phyloP scores from a whole-genome alignment of 2,888 invertebrate genomes.

The Phasia obesa region DNA sequence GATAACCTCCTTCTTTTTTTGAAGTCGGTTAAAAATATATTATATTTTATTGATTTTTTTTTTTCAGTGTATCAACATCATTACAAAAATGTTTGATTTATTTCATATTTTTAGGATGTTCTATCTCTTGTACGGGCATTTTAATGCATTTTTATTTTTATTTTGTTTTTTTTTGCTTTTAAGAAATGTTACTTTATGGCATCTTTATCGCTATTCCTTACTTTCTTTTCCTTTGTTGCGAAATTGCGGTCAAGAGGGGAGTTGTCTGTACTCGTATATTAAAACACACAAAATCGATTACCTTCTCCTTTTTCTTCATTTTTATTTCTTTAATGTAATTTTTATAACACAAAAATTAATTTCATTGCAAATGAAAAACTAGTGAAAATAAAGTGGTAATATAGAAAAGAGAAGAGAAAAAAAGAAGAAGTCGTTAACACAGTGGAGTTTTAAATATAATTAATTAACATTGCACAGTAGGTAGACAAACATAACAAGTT shows the following conservation, averaged over 20 bases:
- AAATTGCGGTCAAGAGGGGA: constrained; percentile 46
- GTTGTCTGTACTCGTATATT: constrained; percentile 32
- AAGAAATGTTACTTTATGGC: constrained; percentile 31
- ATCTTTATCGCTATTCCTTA: constrained; percentile 40
- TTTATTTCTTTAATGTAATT: constrained; percentile 18
- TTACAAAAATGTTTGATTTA: too few species aligned
- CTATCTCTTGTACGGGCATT: constrained; percentile 40
- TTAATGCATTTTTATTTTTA: constrained; percentile 5
- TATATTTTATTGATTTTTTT: too few species aligned
- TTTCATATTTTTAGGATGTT: neutral
- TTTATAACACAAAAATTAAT: constrained; percentile 56
- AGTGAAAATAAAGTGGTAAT: constrained; percentile 2
- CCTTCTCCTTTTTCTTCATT: constrained; percentile 25
- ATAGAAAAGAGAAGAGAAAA: neutral
- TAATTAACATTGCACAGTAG: too few species aligned
- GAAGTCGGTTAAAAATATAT: too few species aligned
- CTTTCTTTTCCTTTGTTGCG: constrained; percentile 21
- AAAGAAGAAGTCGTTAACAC: too few species aligned
- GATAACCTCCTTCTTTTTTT: too few species aligned
- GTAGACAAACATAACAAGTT: too few species aligned
- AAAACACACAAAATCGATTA: constrained; percentile 48
- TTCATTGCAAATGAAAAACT: constrained; percentile 43
- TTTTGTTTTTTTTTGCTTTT: neutral
- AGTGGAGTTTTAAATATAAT: too few species aligned
- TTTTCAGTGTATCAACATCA: too few species aligned